phyloP scores from a whole-genome alignment of 2,113 vertebrate genomes.

The Nestor notabilis region DNA sequence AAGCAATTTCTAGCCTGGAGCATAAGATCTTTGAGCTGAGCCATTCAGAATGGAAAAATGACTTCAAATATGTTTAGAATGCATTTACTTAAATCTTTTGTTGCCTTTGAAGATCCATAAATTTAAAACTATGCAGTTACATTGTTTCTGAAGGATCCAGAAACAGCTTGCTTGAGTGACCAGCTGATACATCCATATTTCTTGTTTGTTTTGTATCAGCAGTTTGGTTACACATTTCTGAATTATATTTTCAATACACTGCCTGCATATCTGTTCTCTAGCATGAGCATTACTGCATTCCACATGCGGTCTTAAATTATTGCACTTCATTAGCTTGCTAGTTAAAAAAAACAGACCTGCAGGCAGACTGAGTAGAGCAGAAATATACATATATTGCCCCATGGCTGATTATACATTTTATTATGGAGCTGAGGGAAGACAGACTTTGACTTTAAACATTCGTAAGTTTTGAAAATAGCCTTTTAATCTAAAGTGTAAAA shows the following conservation, averaged over 20 bases:
- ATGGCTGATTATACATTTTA: not conserved
- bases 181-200: not conserved
- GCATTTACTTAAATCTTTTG: not conserved
- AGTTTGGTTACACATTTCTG: not conserved
- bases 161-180: not conserved
- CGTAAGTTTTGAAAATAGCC: not conserved
- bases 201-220: not conserved
- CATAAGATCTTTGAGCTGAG: not conserved
- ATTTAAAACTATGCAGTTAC: not conserved
- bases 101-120: not conserved
- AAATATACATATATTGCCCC: not conserved
- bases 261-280: not conserved
- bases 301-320: not conserved
- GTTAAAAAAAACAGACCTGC: not conserved
- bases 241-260: not conserved
- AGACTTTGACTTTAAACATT: not conserved
- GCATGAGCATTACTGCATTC: not conserved
- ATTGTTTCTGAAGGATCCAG: not conserved
- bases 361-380: not conserved
- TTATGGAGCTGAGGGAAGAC: not conserved
- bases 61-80: not conserved
- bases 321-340: not conserved
- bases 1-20: not conserved
- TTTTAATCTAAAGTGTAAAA: not conserved
- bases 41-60: not conserved